These are phyloP conservation scores for Drosophila hydei DNA, from an alignment of 1,140 invertebrate genomes.

Conservation along the genomic window DNA sequence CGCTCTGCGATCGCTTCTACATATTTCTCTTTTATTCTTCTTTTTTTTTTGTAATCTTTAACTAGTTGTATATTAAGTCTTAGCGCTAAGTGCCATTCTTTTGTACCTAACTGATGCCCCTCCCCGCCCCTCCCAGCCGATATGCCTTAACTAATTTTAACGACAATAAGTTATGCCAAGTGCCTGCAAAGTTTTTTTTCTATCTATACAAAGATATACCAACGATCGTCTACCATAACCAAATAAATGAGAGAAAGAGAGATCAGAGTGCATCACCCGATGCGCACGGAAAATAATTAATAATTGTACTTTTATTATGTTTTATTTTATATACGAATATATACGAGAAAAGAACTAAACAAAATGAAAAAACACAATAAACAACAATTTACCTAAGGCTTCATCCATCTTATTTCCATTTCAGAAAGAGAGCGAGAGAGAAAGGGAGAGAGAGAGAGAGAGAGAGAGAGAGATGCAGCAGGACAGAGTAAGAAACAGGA, in stretches of 20 bases:
- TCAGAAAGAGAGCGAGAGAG: too few species aligned
- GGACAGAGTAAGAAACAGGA: too few species aligned
- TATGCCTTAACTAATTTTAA: constrained; percentile 32
- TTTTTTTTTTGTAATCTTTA: constrained; percentile 54
- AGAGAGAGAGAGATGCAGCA: too few species aligned
- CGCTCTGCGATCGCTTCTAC: background rate
- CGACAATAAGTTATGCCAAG: constrained; percentile 25
- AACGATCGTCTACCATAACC: constrained; percentile 16
- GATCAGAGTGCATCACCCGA: background rate
- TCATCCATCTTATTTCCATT: too few species aligned
- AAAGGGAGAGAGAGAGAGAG: background rate
- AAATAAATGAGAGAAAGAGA: constrained; percentile 8
- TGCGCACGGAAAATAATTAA: constrained; percentile 2
- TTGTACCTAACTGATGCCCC: constrained; percentile 49
- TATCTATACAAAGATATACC: constrained; percentile 5
- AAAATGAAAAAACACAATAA: background rate
- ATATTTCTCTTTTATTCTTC: background rate
- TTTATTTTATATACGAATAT: constrained; percentile 1
- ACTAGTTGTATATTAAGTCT: constrained; percentile 69
- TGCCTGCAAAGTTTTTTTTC: constrained; percentile 16
- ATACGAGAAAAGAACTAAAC: background rate
- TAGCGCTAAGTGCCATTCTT: constrained; percentile 69
- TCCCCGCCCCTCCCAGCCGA: background rate
- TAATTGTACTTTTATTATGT: background rate
- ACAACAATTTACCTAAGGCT: too few species aligned